Conservation (phyloP, 1,140 invertebrate species). For the Cepaea nemoralis region DNA sequence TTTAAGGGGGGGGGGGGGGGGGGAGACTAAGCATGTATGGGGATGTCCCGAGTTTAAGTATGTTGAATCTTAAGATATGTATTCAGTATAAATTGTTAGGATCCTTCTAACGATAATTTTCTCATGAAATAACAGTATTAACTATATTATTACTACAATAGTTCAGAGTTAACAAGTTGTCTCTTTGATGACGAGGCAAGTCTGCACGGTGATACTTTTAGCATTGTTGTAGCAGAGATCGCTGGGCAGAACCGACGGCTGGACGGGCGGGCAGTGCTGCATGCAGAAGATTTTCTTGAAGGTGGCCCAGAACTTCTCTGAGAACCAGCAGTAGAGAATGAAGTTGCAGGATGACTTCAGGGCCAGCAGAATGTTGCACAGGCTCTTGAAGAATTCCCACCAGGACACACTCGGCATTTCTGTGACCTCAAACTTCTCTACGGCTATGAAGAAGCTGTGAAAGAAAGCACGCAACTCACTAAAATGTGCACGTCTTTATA, state of each 20-base stretch:
- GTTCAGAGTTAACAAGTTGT: constrained; percentile 51
- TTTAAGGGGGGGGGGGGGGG: too few relatives aligned
- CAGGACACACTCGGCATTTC: background rate
- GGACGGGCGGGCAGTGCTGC: constrained; percentile 49
- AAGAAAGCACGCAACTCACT: too few relatives aligned
- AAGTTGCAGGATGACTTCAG: constrained; percentile 72
- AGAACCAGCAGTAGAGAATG: constrained; percentile 83
- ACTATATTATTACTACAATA: too few relatives aligned
- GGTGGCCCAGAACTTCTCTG: constrained; percentile 80
- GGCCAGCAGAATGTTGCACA: constrained; percentile 72
- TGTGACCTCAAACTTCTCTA: background rate
- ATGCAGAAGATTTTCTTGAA: constrained; percentile 75
- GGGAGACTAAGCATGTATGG: too few relatives aligned
- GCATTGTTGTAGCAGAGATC: constrained; percentile 47
- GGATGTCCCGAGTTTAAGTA: too few relatives aligned
- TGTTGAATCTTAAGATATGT: too few relatives aligned
- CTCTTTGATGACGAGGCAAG: constrained; percentile 56
- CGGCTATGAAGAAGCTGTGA: background rate
- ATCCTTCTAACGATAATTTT: too few relatives aligned
- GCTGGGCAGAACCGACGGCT: constrained; percentile 23
- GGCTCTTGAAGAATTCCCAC: background rate
- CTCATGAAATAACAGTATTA: too few relatives aligned
- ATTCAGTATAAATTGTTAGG: too few relatives aligned
- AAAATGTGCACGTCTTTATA: too few relatives aligned
- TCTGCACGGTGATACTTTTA: constrained; percentile 53